A percentile compares a stretch with the other conserved stretches of the same genome.
These are phyloP conservation scores for Drosophila suzukii DNA, from an alignment of 1,140 invertebrate genomes.

Conservation along the genomic window DNA sequence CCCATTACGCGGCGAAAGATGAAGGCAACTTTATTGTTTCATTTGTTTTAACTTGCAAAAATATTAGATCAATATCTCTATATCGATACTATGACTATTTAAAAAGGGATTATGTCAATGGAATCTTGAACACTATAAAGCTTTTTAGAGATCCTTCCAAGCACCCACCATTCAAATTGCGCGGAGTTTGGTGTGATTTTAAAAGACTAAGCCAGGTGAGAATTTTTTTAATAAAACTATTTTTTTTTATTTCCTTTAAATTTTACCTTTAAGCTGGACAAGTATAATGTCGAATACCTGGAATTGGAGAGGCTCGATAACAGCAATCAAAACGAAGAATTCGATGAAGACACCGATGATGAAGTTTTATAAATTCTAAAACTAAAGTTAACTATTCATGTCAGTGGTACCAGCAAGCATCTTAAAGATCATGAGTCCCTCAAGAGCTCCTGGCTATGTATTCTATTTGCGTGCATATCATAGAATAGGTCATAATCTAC, in stretches of 20 bases:
- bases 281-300: not conserved
- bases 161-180: not conserved
- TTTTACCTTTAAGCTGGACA: not conserved
- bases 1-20: not conserved
- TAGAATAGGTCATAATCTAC: too few relatives aligned
- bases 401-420: too few relatives aligned
- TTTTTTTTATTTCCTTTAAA: not conserved
- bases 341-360: not conserved
- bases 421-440: too few relatives aligned
- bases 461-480: too few relatives aligned
- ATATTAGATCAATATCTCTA: constrained; percentile 1
- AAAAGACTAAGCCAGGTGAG: not conserved
- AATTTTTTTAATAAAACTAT: not conserved
- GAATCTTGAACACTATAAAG: not conserved
- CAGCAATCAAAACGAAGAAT: not conserved
- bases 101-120: not conserved
- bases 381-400: too few relatives aligned
- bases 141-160: not conserved
- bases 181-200: not conserved
- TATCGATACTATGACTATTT: constrained; percentile 1
- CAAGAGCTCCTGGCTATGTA: too few relatives aligned
- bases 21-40: not conserved
- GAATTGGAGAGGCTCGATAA: not conserved
- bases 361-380: not conserved
- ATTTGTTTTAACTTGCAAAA: not conserved